Evolutionary conservation across 2,113 vertebrate species (phyloP).

Genomic region (Sinocyclocheilus anshuiensis): DNA sequence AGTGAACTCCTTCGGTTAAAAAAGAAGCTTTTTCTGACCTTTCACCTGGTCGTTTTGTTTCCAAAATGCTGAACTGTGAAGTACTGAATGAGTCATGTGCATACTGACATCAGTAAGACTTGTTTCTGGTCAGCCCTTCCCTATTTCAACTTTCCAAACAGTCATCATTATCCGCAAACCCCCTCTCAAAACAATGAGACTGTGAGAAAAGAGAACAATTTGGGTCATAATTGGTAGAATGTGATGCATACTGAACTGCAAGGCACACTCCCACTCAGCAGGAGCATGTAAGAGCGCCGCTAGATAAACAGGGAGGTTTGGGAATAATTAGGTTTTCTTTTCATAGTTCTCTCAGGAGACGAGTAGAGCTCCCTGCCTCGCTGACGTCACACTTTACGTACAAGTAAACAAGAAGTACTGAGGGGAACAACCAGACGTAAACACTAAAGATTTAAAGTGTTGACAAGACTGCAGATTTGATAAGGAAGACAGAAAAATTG

Average conservation of each 20-base stretch:
- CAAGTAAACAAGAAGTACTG: conserved; percentile 70
- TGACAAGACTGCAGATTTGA: conserved; percentile 51
- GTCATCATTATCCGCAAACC: conserved; percentile 17
- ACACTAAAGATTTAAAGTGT: conserved; percentile 65
- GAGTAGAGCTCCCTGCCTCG: conserved; percentile 53
- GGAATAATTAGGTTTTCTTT: conserved; percentile 44
- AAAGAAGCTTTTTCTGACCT: background rate
- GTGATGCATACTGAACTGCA: background rate
- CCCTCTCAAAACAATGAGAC: background rate
- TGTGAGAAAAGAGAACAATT: conserved; percentile 22
- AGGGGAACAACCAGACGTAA: conserved; percentile 66
- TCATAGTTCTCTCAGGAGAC: conserved; percentile 53
- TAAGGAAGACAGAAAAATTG: background rate
- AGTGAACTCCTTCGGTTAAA: background rate
- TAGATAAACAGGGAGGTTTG: background rate
- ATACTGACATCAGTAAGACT: background rate
- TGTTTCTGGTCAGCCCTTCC: conserved; percentile 7
- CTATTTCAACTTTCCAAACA: conserved; percentile 20
- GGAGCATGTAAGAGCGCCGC: background rate
- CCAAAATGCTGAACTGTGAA: conserved; percentile 21
- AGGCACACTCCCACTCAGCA: background rate
- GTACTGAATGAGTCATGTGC: background rate
- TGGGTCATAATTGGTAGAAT: background rate
- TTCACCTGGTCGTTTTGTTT: background rate
- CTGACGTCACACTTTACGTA: conserved; percentile 71